Base-by-base conservation (phyloP, 2,888 invertebrate genomes). In the Campoplex nolae region DNA sequence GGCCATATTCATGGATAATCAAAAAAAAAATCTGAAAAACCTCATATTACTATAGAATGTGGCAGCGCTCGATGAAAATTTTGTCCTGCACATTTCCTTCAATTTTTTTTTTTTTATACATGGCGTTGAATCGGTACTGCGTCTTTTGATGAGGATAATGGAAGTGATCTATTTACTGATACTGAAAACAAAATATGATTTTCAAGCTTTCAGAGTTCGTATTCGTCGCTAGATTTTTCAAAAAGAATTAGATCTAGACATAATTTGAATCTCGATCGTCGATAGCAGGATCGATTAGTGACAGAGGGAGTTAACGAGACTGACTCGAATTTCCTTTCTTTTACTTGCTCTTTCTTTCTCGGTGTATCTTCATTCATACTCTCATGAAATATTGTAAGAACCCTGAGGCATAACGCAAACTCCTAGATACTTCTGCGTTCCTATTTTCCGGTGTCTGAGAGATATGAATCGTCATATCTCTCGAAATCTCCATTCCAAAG, bases 391-490 rank as follows among this genome's bases (percentile, higher is more conserved):
- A 91, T 92, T 91, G 92, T 87, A 86, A 81, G 89, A 86, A 85
- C 71, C 73, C 77, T 42, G 80, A 80, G 76, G 76, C 89, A 91
- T 92, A 91, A 91, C 87, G 80, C 38, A 51, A 82, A 90, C 83
- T 92, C 93, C 91, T 90, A 92, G 87, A 79, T 32, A 74, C 89
- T 92, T 83, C 91, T 93, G 90, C 90, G 92, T 89, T 89, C 93
- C 93, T 93, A 92, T 91, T 91, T 92, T 91, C 85, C 89, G 83
- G 89, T 88, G 89, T 92, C 89, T 88, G 89, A 91, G 89, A 93
- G 93, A 93, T 93, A 93, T 93, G 93, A 93, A 93, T 93, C 91
- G 90, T 87, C 89, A 90, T 89, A 91, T 90, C 90, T 86, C 42
- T 80, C 82, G 84, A 79, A 85, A 75, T 77, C 79, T 84, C 79